Evolutionary conservation across 2,797 vertebrate genomes (phyloP), one percentile per base, ranked within the genome.

Genomic region (Chelon auratus): DNA sequence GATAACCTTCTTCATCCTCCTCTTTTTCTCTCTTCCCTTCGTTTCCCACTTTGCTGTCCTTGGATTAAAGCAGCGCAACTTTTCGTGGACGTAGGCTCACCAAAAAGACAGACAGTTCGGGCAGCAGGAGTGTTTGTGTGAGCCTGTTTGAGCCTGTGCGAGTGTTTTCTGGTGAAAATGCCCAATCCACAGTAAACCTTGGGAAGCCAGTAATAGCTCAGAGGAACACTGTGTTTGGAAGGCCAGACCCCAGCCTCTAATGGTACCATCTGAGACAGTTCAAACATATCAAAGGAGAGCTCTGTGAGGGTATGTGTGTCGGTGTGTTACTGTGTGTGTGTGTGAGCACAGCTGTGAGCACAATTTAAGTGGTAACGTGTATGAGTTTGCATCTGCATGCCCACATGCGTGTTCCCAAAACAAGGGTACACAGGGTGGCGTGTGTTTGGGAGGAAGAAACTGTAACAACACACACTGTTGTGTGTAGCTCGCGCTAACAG

Each of bases 51-150:
- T 73, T 70, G 62, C 24, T 20, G 40, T 68, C 69, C 65, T 74
- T 78, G 74, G 69, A 75, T 87, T 87, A 78, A 80, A 84, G 82
- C 71, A 78, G 77, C 71, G 75, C 53, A 43, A 5, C 11, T 53
- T 68, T 65, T 75, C 63, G 14, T 76, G 6, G 58, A 37, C 56
- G 26, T 30, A 62, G 39, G n/a, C 48, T 52, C 50, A 37, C 48
- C 1, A 54, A 72, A 62, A 59, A 62, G 4, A 81, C 69, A 62
- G 4, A 81, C 69, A 70, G 68, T 76, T 47, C 74, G 47, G 39
- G 26, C 45, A 12, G 55, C 50, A 47, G 53, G 18, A 40, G 40
- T 26, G 37, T 51, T 24, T 12, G 15, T 63, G 9, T 67, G 1
- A 33, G 30, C 30, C 30, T 54, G 24, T 64, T 9, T 65, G 48